Conservation (phyloP, 2,113 vertebrate genomes). For the Vombatus ursinus region DNA sequence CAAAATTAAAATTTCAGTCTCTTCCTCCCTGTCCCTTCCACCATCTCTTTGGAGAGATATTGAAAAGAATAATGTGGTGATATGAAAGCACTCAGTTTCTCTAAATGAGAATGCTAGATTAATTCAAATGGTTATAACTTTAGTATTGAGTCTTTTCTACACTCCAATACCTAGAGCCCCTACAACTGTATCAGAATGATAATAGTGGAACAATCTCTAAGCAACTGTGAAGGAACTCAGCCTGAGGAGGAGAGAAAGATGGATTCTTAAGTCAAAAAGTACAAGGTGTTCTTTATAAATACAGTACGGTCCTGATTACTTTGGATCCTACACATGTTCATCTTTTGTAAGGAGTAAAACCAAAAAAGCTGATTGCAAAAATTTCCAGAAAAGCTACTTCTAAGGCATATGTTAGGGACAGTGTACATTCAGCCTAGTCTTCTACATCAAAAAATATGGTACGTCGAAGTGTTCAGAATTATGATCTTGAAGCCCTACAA, state of each 20-base stretch:
- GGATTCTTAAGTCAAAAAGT: constrained; percentile 39
- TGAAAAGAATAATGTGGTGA: background rate
- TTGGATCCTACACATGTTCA: background rate
- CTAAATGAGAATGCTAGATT: constrained; percentile 26
- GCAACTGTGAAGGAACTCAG: constrained; percentile 31
- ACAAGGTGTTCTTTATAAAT: constrained; percentile 30
- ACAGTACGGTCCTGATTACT: background rate
- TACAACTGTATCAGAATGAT: background rate
- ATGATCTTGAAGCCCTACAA: constrained; percentile 34
- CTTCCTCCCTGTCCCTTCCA: background rate
- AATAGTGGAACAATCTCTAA: constrained; percentile 35
- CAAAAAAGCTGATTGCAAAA: constrained; percentile 12
- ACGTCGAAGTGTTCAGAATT: background rate
- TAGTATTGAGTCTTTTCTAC: constrained; percentile 13
- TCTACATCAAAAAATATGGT: background rate
- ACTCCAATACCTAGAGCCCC: constrained; percentile 21
- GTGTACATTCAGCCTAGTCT: background rate
- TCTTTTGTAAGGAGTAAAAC: constrained; percentile 27
- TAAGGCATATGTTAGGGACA: background rate
- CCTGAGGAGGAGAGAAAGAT: constrained; percentile 31
- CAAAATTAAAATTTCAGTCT: background rate
- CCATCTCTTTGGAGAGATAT: background rate
- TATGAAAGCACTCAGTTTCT: constrained; percentile 23
- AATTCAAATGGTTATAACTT: background rate
- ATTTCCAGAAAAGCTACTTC: constrained; percentile 4